A percentile compares a stretch with the other conserved stretches of the same genome.
Evolutionary conservation across 2,888 invertebrate species (phyloP).

Genomic region (Pomacea canaliculata): DNA sequence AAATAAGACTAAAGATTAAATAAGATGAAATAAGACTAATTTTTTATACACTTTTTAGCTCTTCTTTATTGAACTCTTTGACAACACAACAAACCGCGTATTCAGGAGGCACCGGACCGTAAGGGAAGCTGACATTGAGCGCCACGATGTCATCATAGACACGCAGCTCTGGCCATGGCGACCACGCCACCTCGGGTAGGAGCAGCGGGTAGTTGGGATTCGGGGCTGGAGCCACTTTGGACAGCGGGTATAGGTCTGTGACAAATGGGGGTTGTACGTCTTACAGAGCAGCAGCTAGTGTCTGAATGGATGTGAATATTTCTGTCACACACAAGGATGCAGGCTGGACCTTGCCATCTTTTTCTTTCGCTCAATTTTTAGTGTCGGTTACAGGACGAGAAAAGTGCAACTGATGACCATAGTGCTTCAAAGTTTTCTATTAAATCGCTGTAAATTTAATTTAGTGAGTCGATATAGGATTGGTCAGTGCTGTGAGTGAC

Average conservation of each 20-base stretch:
- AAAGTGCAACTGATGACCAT: too few species aligned
- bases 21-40: too few species aligned
- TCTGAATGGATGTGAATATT: not conserved
- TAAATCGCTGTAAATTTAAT: too few species aligned
- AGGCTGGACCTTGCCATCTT: not conserved
- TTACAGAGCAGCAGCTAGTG: not conserved
- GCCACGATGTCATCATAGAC: conserved; percentile 81
- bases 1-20: too few species aligned
- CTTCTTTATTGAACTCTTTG: too few species aligned
- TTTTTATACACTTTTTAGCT: too few species aligned
- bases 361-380: too few species aligned
- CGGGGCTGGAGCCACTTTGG: conserved; percentile 76
- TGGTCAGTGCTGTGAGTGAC: too few species aligned
- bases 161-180: conserved; percentile 88
- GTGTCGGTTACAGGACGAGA: too few species aligned
- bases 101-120: conserved; percentile 79
- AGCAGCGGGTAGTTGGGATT: conserved; percentile 76
- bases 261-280: not conserved
- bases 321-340: not conserved
- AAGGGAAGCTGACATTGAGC: conserved; percentile 84
- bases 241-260: conserved; percentile 78
- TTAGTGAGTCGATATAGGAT: too few species aligned
- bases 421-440: too few species aligned
- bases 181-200: conserved; percentile 86
- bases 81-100: conserved; percentile 54